Percentiles rank a stretch among this genome's conserved stretches.
Evolutionary conservation across 2,113 vertebrate species (phyloP).

Genomic region (Oreochromis tanganicae): DNA sequence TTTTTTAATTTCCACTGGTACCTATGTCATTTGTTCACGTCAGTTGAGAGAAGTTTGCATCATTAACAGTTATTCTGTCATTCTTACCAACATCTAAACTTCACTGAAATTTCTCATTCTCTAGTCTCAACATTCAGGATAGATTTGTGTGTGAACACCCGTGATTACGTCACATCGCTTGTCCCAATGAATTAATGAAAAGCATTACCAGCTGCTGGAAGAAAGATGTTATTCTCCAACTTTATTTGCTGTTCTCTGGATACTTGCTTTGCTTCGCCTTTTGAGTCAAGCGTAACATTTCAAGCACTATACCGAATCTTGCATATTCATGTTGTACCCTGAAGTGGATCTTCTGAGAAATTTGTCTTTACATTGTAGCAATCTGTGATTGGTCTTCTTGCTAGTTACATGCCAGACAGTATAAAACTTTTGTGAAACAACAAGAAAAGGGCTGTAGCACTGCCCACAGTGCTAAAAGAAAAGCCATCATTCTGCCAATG

Average conservation of each 20-base stretch:
- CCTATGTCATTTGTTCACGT: not conserved
- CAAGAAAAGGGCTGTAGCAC: not conserved
- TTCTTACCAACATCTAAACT: not conserved
- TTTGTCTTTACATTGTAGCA: not conserved
- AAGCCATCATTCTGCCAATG: not conserved
- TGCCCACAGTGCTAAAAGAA: not conserved
- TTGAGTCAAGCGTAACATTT: not conserved
- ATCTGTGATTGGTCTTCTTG: not conserved
- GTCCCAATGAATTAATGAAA: not conserved
- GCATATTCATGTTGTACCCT: not conserved
- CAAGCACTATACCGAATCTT: not conserved
- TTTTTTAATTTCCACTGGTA: not conserved
- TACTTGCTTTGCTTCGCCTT: not conserved
- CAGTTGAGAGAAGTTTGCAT: not conserved
- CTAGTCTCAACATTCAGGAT: not conserved
- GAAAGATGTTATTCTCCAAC: not conserved
- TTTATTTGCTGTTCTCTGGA: not conserved
- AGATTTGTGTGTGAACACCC: not conserved
- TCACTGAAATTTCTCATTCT: not conserved
- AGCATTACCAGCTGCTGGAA: not conserved
- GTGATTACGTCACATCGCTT: not conserved
- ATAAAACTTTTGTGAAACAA: not conserved
- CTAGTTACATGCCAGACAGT: not conserved
- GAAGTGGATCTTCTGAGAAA: not conserved
- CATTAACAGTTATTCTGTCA: not conserved